Conservation (phyloP, 1,140 invertebrate genomes). For the Planococcus citri region DNA sequence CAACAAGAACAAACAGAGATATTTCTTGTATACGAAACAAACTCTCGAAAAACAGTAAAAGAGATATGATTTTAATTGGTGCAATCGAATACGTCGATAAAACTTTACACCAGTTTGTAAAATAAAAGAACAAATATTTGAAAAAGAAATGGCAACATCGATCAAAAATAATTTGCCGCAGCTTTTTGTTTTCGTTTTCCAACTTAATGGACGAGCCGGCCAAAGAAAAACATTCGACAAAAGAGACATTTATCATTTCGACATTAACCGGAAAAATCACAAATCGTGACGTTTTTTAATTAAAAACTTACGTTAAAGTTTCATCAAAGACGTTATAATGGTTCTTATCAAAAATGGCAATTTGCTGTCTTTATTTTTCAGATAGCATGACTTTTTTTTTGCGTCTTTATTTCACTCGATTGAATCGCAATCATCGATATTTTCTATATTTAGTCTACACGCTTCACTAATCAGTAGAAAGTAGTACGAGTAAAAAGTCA, state of each 20-base stretch:
- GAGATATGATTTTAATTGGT: background rate
- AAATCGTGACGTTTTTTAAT: slow-evolving; percentile 2
- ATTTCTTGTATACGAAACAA: too few relatives aligned
- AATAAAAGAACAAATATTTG: background rate
- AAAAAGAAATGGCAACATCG: background rate
- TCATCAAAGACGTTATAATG: background rate
- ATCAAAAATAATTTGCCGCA: background rate
- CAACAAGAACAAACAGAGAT: too few relatives aligned
- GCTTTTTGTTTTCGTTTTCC: background rate
- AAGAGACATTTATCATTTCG: background rate
- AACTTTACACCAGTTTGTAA: background rate
- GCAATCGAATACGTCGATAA: background rate
- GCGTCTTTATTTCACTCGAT: too few relatives aligned
- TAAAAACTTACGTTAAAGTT: background rate
- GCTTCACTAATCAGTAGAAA: too few relatives aligned
- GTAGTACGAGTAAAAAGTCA: too few relatives aligned
- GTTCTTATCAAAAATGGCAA: background rate
- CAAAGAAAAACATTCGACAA: background rate
- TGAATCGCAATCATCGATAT: too few relatives aligned
- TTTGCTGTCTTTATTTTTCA: background rate
- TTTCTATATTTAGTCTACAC: too few relatives aligned
- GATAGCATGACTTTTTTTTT: background rate
- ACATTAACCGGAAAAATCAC: background rate
- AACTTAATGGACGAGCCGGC: background rate
- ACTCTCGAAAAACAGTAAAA: too few relatives aligned